Evolutionary conservation across 2,113 vertebrate genomes (phyloP).

Genomic region (Corvus moneduloides): DNA sequence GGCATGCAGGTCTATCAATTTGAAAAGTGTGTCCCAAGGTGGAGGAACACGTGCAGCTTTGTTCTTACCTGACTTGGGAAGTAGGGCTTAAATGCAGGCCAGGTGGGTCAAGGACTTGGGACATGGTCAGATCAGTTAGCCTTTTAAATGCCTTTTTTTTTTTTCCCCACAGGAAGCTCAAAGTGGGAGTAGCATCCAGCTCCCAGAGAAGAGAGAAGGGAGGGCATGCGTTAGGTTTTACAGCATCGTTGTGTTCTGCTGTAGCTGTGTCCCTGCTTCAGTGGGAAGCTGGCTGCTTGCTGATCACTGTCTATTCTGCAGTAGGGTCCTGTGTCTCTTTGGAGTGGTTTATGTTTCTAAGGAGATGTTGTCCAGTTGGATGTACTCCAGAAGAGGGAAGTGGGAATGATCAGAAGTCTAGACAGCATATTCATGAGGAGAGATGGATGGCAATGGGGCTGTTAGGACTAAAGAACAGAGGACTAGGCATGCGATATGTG

Average conservation of each 20-base stretch:
- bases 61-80: not conserved
- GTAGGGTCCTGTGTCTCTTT: not conserved
- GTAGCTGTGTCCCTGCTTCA: not conserved
- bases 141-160: not conserved
- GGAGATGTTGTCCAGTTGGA: not conserved
- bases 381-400: not conserved
- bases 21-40: not conserved
- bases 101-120: not conserved
- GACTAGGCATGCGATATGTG: not conserved
- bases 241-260: not conserved
- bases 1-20: constrained; percentile 18
- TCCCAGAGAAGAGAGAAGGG: not conserved
- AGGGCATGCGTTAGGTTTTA: not conserved
- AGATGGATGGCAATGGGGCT: not conserved
- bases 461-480: not conserved
- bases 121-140: not conserved
- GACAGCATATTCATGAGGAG: not conserved
- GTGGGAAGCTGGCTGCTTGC: not conserved
- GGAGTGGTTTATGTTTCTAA: not conserved
- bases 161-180: accelerated
- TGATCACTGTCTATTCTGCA: not conserved
- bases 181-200: not conserved
- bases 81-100: not conserved
- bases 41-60: not conserved
- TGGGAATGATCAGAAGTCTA: not conserved